Evolutionary conservation across 2,888 invertebrate genomes (phyloP), one percentile per base, ranked within the genome.

Genomic region (Sinhomidia bicolor): DNA sequence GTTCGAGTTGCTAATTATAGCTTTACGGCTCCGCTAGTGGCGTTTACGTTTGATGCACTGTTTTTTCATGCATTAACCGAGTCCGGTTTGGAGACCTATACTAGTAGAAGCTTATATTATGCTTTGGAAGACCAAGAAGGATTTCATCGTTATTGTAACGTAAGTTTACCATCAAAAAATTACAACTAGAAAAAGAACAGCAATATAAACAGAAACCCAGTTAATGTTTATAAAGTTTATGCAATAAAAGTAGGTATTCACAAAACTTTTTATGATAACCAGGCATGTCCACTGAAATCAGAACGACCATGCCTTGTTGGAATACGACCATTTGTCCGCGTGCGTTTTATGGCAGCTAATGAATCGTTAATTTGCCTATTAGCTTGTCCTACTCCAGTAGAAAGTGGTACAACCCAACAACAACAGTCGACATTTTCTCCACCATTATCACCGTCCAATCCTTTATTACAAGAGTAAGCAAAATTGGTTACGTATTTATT

Each of bases 81-180:
- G 89, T 96, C 95, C 85, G 96, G 97, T 0, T 94, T 97, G 60
- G 97, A 97, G 93, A 96, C 96, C 0, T 97, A 97, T 92, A 96
- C 96, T 0, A 94, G 95, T 26, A 94, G 96, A 68, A 94, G 95
- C 80, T 95, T 96, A 0, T 95, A 96, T 92, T 94, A 95, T 89
- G 93, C 96, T 0, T 95, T 95, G 80, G 94, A 94, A 90, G 94
- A 94, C 62, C 93, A 94, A 0, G 94, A 94, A 80, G 93, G 93
- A n/a, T 92, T 94, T 12, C 94, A 95, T 91, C 93, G 94, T 84
- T 92, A 94, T 4, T 94, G 94, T 90, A 93, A 94, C 89, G 93
- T 93, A 92, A 92, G 92, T 51, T 6, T 3, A 57, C 36, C 2
- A 20, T 4, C 4, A 20, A 57, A 6, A 57, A 17, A 20, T 17